Evolutionary conservation across 2,797 vertebrate genomes (phyloP), one percentile per base, ranked within the genome.

Genomic region (Enteromius paludinosus): DNA sequence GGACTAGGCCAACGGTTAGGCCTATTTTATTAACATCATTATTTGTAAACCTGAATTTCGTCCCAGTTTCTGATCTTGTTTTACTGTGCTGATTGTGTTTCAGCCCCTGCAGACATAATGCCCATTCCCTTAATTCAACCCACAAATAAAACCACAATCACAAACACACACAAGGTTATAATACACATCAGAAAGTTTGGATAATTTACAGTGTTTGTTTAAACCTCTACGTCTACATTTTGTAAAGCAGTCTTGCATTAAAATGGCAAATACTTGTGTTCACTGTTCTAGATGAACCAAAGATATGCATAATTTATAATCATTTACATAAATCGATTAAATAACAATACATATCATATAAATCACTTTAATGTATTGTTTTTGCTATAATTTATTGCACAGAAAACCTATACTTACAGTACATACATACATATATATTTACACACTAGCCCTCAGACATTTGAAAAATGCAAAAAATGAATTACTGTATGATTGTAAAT

Each of bases 1-100:
- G 82, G 85, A 83, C 85, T 86, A 88, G 41, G 70, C 83, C 84
- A 86, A 45, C 25, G 33, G 72, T 82, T 73, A 65, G 56, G 75
- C 61, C 59, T 30, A 61, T 83, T 88, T 80, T 76, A 83, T 83
- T 68, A 85, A 80, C 49, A 47, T 82, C 83, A 70, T 84, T 85
- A 83, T 78, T 83, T 69, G 82, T 15, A 20, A 85, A 85, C 71
- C 41, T 73, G 72, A 84, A 76, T 75, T 79, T 65, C 41, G 30
- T 78, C 74, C 78, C 59, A 78, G 52, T 76, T 85, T 84, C 75
- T 45, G 82, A 49, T 81, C 80, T 78, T 54, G 17, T 65, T 87
- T 85, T 70, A 54, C 33, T 54, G 25, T 45, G 71, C 45, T 12
- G 83, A 76, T 88, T 82, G 38, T 54, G 65, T 88, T 88, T 86